Evolutionary conservation across 2,888 invertebrate genomes (phyloP).

Genomic region (Colostygia pectinataria): DNA sequence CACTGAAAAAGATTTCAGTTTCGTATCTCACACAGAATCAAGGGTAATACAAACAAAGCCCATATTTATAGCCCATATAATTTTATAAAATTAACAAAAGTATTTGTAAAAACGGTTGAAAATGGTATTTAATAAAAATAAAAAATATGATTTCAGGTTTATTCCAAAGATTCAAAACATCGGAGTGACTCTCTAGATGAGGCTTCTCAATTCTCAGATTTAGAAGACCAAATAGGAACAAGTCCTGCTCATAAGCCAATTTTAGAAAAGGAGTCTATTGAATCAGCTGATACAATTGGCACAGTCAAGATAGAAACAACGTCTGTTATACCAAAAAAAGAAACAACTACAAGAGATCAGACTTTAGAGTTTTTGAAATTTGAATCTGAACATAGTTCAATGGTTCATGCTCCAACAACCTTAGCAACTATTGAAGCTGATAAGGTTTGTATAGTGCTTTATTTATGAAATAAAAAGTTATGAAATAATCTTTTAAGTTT

Average conservation of each 20-base stretch:
- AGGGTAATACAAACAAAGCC: constrained; percentile 51
- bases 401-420: constrained; percentile 44
- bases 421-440: constrained; percentile 48
- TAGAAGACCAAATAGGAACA: constrained; percentile 74
- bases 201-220: constrained; percentile 76
- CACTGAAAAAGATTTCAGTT: constrained; percentile 76
- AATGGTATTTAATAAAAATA: no score
- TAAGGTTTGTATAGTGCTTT: constrained; percentile 61
- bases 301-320: constrained; percentile 42
- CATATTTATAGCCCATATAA: neutral
- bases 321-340: constrained; percentile 38
- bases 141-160: constrained; percentile 49
- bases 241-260: constrained; percentile 65
- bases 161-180: constrained; percentile 74
- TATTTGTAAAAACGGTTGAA: no score
- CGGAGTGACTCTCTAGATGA: constrained; percentile 79
- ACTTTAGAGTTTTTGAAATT: constrained; percentile 66
- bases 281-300: constrained; percentile 37
- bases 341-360: constrained; percentile 44
- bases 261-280: constrained; percentile 46
- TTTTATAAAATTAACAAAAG: no score
- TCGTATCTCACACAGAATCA: constrained; percentile 77
- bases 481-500: no score
- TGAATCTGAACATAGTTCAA: constrained; percentile 68
- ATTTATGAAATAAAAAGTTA: neutral